phyloP scores from a whole-genome alignment of 2,113 vertebrate species.

The Chloropsis cyanopogon region DNA sequence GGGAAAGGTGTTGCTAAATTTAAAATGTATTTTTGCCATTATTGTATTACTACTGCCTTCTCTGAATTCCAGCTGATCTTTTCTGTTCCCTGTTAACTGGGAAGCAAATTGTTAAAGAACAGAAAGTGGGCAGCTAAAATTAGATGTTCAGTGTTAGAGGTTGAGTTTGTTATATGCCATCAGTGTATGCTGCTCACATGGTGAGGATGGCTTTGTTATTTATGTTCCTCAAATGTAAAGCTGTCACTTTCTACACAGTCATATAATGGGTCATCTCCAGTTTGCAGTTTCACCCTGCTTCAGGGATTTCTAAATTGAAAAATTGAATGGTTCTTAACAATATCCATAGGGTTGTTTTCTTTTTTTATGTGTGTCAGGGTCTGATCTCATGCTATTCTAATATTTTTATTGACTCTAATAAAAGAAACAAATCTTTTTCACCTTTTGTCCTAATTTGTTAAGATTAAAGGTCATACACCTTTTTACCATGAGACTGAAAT shows the following conservation, averaged over 20 bases:
- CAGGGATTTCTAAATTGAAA: background rate
- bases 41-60: background rate
- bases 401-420: background rate
- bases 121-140: background rate
- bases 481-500: background rate
- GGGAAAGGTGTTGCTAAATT: background rate
- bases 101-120: background rate
- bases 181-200: accelerated
- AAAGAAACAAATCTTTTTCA: background rate
- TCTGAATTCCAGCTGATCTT: background rate
- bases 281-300: background rate
- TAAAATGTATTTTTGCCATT: background rate
- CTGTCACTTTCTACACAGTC: background rate
- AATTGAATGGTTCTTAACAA: background rate
- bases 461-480: background rate
- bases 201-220: background rate
- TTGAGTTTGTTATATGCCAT: background rate
- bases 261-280: background rate
- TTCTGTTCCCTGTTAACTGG: background rate
- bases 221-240: background rate
- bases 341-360: background rate
- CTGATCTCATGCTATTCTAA: background rate
- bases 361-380: background rate
- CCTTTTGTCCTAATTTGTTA: background rate
- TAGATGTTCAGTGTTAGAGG: background rate